A percentile compares a stretch with the other conserved stretches of the same genome.
Evolutionary conservation across 1,140 invertebrate species (phyloP).

Genomic region (Cydia pomonella): DNA sequence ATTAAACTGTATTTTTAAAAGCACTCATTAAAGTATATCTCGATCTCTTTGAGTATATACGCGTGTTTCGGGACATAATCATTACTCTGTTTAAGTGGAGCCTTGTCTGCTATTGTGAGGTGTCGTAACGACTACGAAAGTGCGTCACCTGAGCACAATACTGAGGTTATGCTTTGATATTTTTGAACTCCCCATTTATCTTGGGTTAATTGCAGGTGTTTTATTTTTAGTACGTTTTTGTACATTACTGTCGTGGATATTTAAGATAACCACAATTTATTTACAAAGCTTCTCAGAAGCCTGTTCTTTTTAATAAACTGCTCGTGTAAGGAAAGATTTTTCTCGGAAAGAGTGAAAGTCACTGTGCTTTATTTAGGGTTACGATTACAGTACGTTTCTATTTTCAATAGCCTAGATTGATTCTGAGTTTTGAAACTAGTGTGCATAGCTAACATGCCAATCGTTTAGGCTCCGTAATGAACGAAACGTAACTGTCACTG

Average conservation of each 20-base stretch:
- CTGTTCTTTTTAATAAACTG: not conserved
- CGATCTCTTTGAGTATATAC: not conserved
- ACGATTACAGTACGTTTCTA: not conserved
- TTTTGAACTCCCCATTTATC: conserved; percentile 26
- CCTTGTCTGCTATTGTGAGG: conserved; percentile 1
- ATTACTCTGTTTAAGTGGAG: conserved; percentile 1
- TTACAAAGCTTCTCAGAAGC: not conserved
- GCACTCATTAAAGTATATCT: not conserved
- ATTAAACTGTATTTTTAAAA: not conserved
- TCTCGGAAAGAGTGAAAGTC: not conserved
- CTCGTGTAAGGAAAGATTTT: conserved; percentile 10
- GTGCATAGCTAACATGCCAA: too few species aligned
- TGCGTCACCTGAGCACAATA: conserved; percentile 20
- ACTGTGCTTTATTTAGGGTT: not conserved
- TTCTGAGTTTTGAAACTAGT: not conserved
- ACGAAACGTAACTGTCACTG: too few species aligned
- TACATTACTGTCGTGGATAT: conserved; percentile 10
- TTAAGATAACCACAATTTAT: conserved; percentile 29
- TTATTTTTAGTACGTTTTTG: conserved; percentile 19
- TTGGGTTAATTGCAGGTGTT: conserved; percentile 25
- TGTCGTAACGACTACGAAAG: conserved; percentile 12
- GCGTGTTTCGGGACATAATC: not conserved
- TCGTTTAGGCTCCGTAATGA: too few species aligned
- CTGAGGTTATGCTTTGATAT: conserved; percentile 2
- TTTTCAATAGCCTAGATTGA: not conserved